Evolutionary conservation across 2,888 invertebrate species (phyloP).

Genomic region (Drosophila putrida): DNA sequence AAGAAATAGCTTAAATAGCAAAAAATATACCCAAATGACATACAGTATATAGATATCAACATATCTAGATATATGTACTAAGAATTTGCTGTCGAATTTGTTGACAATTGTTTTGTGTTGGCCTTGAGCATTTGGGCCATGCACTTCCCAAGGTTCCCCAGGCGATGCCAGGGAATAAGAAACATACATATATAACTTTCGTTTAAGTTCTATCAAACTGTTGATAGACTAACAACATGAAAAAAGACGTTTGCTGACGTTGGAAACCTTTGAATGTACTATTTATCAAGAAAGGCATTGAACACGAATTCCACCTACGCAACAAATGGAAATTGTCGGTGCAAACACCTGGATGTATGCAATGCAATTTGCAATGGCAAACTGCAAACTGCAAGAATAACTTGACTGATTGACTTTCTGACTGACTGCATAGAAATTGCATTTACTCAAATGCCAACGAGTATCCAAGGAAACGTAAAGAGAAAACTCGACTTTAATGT

Average conservation of each 20-base stretch:
- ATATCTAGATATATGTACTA: constrained; percentile 18
- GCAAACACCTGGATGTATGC: constrained; percentile 48
- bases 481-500: not conserved
- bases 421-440: constrained; percentile 31
- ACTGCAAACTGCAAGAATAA: constrained; percentile 25
- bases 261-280: constrained; percentile 6
- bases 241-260: not conserved
- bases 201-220: constrained; percentile 2
- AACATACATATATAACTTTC: constrained; percentile 4
- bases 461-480: not conserved
- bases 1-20: constrained; percentile 31
- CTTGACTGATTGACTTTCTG: constrained; percentile 13
- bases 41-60: constrained; percentile 10
- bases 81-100: constrained; percentile 65
- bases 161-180: constrained; percentile 24
- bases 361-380: constrained; percentile 32
- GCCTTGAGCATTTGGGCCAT: constrained; percentile 56
- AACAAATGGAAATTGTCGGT: not conserved
- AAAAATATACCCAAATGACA: constrained; percentile 18
- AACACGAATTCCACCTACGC: constrained; percentile 5
- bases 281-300: constrained; percentile 3
- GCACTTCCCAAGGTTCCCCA: not conserved
- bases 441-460: constrained; percentile 31
- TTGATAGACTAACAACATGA: not conserved
- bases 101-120: constrained; percentile 74